Conservation (phyloP, 1,140 invertebrate species). For the Euwallacea similis region DNA sequence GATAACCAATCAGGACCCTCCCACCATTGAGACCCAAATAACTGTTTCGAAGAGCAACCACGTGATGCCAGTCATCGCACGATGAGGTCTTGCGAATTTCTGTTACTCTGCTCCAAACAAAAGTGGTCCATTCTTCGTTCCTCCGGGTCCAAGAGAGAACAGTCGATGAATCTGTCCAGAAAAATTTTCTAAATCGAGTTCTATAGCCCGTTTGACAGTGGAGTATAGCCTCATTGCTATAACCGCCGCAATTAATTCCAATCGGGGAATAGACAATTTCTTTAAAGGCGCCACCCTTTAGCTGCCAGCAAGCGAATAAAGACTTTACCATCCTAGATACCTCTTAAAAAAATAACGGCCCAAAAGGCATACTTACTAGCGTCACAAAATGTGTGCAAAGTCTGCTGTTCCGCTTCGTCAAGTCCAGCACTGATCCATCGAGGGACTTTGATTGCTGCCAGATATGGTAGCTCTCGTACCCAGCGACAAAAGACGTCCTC, state of each 20-base stretch:
- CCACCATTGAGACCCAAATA: constrained; percentile 52
- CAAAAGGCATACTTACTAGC: constrained; percentile 45
- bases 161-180: constrained; percentile 52
- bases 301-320: constrained; percentile 40
- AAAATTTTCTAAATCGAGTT: constrained; percentile 6
- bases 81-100: constrained; percentile 49
- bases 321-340: constrained; percentile 11
- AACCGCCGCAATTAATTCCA: constrained; percentile 41
- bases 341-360: constrained; percentile 41
- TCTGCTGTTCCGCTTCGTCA: not conserved
- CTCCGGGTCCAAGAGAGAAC: constrained; percentile 50
- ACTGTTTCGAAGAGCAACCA: constrained; percentile 46
- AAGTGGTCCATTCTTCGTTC: constrained; percentile 47
- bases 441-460: constrained; percentile 29
- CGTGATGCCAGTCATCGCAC: constrained; percentile 48
- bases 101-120: constrained; percentile 53
- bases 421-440: constrained; percentile 14
- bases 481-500: constrained; percentile 23
- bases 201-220: constrained; percentile 9
- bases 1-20: constrained; percentile 46
- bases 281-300: constrained; percentile 43
- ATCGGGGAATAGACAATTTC: constrained; percentile 42
- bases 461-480: constrained; percentile 27
- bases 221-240: constrained; percentile 27
- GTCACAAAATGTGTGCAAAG: constrained; percentile 46